Base-by-base conservation (phyloP, 2,113 vertebrate species). In the Sisor rabdophorus region DNA sequence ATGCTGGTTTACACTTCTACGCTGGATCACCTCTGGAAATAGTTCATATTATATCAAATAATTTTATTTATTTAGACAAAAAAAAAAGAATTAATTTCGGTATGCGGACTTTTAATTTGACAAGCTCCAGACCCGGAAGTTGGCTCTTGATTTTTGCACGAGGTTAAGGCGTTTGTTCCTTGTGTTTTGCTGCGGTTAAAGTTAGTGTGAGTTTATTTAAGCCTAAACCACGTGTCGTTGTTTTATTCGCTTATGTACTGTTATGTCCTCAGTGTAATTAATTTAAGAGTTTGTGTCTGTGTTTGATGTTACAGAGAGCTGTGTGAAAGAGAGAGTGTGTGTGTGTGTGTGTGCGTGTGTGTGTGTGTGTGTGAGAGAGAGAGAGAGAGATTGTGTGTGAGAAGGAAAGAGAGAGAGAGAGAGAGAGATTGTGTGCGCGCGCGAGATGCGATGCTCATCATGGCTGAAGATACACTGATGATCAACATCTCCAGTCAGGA, bases 391-490 rank as follows among this genome's bases (percentile, higher is more conserved):
- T n/a, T 65, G 10, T 67, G 40, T 3, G n/a, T 71, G n/a, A n/a
- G n/a, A n/a, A n/a, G n/a, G n/a, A n/a, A n/a, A n/a, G n/a, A n/a
- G n/a, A n/a, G n/a, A n/a, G n/a, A n/a, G n/a, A n/a, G n/a, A n/a
- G n/a, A n/a, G n/a, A n/a, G n/a, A n/a, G n/a, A n/a, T n/a, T n/a
- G n/a, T n/a, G n/a, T n/a, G n/a, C n/a, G 19, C n/a, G 13, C 16
- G 0, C 26, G 9, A 55, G 67, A 12, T 44, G 50, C 28, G n/a
- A 13, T n/a, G 67, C 6, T 60, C 53, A 64, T 40, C 68, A 86
- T 85, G 85, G 72, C 84, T 64, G 82, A 85, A 20, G 80, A 78
- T 26, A 32, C 16, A 47, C 28, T 85, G 73, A 80, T 82, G 83
- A 36, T 86, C 53, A 86, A 86, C 77, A 68, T 85, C 47, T 80